Evolutionary conservation across 2,888 invertebrate genomes (phyloP), one percentile per base, ranked within the genome.

Genomic region (Melipona bicolor): DNA sequence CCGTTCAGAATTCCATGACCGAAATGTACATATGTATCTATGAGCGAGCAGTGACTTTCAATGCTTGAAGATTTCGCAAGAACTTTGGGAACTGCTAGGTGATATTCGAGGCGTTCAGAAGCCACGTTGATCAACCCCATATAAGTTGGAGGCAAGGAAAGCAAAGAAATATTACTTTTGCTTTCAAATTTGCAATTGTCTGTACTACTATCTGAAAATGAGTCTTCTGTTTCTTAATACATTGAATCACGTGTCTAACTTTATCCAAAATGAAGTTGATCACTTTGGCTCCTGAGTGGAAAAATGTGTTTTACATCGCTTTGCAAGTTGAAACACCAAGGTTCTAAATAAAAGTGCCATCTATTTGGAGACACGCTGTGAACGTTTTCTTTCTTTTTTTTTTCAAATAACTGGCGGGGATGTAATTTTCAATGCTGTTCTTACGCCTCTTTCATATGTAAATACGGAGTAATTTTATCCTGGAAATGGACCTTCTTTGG

Each of bases 401-500:
- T 56, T 54, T 59, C 59, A 32, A 68, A 15, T 24, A 67, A 61
- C 65, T 21, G 59, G 13, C 32, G n/a, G 59, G 32, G 71, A 68
- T 36, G 68, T 68, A 64, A 76, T 54, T 81, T 73, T 21, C 62
- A 49, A 43, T 62, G 73, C 59, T 74, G 77, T 52, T 81, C 43
- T 69, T 70, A 64, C 24, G 61, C 32, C 64, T 65, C 49, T 78
- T 71, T 62, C 21, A 59, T 59, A 11, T 79, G 84, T 79, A 83
- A 79, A 84, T 79, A 84, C 69, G 64, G 50, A 69, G 19, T 64
- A 82, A 68, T 78, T 79, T 72, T 76, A 79, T 69, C 64, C 72
- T 79, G 83, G 72, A 49, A 83, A 76, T 76, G 83, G 76, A 79
- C 43, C 64, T 85, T 75, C 73, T 84, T 87, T 72, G 71, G 49